phyloP scores from a whole-genome alignment of 1,140 invertebrate genomes.

The Platyscapa corneri region DNA sequence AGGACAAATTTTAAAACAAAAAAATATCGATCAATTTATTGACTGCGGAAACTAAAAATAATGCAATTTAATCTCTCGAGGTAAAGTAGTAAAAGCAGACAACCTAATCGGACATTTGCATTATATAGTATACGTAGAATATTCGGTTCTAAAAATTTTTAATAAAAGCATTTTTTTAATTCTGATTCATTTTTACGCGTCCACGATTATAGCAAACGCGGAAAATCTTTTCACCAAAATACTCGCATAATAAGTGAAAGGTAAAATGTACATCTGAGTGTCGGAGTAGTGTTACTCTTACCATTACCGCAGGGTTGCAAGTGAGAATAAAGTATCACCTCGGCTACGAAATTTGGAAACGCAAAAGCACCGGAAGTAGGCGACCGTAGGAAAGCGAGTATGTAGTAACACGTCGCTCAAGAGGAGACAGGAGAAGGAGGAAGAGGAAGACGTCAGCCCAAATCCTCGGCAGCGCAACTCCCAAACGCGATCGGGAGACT shows the following conservation, averaged over 20 bases:
- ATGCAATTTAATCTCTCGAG: not conserved
- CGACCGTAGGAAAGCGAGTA: not conserved
- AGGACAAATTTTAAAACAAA: not conserved
- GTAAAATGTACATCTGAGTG: no score
- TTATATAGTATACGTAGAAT: not conserved
- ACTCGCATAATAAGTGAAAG: no score
- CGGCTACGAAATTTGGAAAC: not conserved
- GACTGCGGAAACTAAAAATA: not conserved
- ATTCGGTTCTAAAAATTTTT: not conserved
- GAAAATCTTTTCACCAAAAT: no score
- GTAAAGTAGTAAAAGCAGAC: not conserved
- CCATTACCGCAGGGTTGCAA: no score
- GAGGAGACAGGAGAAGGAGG: not conserved
- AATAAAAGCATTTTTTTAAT: no score
- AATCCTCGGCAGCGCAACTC: not conserved
- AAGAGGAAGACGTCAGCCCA: not conserved
- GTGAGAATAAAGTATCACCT: not conserved
- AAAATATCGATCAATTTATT: not conserved
- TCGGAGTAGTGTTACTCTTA: no score
- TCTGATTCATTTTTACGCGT: no score
- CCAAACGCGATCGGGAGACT: not conserved
- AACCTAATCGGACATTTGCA: not conserved
- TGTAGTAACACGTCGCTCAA: no score
- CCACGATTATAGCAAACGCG: no score
- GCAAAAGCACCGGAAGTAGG: not conserved